Conservation (phyloP, 2,888 invertebrate species). For the Drosophila nr. perissopoda region DNA sequence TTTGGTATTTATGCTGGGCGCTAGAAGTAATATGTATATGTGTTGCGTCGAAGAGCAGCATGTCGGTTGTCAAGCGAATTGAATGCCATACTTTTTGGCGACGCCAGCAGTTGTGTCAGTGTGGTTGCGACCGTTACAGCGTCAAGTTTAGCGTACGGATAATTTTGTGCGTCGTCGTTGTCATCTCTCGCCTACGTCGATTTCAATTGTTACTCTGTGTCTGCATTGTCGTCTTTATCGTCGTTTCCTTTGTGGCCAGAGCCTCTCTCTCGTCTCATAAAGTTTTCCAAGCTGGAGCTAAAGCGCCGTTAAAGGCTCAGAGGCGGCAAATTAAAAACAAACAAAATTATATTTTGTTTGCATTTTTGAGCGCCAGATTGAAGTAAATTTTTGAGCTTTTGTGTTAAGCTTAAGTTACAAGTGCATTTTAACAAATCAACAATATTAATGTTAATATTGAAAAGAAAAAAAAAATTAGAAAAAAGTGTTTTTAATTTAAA, state of each 20-base stretch:
- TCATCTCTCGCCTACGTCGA: slow-evolving; percentile 55
- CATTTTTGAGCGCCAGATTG: slow-evolving; percentile 30
- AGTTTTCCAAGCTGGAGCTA: slow-evolving; percentile 21
- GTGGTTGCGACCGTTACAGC: slow-evolving; percentile 82
- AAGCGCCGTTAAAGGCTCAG: slow-evolving; percentile 46
- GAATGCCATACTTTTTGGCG: slow-evolving; percentile 51
- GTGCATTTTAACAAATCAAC: slow-evolving; percentile 35
- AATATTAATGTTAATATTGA: neutral
- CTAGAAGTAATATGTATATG: slow-evolving; percentile 18
- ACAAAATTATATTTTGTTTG: slow-evolving; percentile 68
- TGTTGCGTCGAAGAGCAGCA: slow-evolving; percentile 18
- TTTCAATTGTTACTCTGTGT: slow-evolving; percentile 52
- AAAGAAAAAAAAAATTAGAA: slow-evolving; percentile 10
- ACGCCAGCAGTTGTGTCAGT: slow-evolving; percentile 65
- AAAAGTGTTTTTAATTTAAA: slow-evolving; percentile 41
- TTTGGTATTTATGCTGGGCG: slow-evolving; percentile 42
- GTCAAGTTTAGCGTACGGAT: slow-evolving; percentile 68
- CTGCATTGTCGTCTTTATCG: slow-evolving; percentile 36
- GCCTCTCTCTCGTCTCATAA: slow-evolving; percentile 23
- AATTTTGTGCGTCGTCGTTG: slow-evolving; percentile 56
- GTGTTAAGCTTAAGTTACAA: slow-evolving; percentile 18
- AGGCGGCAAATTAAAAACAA: slow-evolving; percentile 71
- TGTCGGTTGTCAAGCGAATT: slow-evolving; percentile 31
- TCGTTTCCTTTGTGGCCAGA: slow-evolving; percentile 46
- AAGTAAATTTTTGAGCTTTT: slow-evolving; percentile 42